phyloP scores from a whole-genome alignment of 2,113 vertebrate genomes.

The Gallinago paraguaiae region DNA sequence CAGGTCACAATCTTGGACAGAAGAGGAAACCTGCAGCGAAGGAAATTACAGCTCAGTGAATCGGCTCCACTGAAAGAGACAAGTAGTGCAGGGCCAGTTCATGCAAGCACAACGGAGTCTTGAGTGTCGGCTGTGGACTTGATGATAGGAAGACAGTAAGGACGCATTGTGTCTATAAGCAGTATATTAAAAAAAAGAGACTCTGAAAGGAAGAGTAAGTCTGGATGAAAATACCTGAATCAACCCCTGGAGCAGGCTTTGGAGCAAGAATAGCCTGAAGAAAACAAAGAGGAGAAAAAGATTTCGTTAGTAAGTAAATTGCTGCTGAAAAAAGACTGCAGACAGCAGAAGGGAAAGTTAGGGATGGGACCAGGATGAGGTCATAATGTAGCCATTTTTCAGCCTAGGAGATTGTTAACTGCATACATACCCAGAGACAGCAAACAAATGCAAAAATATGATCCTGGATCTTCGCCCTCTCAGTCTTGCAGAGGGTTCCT shows the following conservation, averaged over 20 bases:
- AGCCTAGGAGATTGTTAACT: not conserved
- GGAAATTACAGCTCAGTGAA: not conserved
- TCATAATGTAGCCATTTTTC: not conserved
- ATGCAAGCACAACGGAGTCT: not conserved
- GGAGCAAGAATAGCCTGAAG: not conserved
- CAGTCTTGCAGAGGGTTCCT: fast-evolving
- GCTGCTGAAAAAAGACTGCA: not conserved
- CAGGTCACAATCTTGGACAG: not conserved
- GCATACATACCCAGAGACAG: not conserved
- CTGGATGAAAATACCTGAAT: not conserved
- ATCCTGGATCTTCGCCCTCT: not conserved
- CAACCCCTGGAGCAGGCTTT: not conserved
- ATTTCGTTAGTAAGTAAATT: not conserved
- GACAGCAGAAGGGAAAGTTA: not conserved
- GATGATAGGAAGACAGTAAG: not conserved
- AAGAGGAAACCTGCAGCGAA: not conserved
- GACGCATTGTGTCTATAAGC: not conserved
- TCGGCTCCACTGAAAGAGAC: not conserved
- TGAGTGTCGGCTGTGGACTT: not conserved
- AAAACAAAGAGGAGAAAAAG: not conserved
- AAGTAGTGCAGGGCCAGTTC: not conserved
- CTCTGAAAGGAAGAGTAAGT: not conserved
- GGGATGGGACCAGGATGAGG: fast-evolving
- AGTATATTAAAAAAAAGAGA: not conserved
- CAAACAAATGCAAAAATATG: not conserved